phyloP scores from a whole-genome alignment of 2,888 invertebrate genomes.

The Drosophila peninsularis region DNA sequence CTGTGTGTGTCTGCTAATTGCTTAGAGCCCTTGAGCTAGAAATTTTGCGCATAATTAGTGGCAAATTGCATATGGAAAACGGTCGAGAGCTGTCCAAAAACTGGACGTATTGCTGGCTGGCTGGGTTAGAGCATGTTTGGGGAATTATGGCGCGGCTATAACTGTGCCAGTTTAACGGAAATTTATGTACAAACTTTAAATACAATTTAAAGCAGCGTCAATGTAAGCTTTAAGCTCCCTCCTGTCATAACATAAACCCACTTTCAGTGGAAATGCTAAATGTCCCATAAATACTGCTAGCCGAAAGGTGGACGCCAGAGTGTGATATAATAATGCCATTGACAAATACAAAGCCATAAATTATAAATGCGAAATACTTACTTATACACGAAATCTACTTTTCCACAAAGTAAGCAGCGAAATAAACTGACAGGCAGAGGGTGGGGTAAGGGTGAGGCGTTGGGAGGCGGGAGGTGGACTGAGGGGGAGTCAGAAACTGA shows the following conservation, averaged over 20 bases:
- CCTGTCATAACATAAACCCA: conserved; percentile 64
- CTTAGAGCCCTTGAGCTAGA: conserved; percentile 78
- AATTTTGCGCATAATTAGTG: conserved; percentile 80
- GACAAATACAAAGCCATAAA: conserved; percentile 79
- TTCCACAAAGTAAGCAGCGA: conserved; percentile 57
- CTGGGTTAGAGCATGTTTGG: conserved; percentile 16
- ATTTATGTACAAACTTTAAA: neutral
- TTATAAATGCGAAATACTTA: conserved; percentile 78
- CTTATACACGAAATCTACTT: conserved; percentile 79
- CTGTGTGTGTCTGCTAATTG: conserved; percentile 61
- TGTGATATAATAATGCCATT: conserved; percentile 78
- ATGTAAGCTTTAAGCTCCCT: conserved; percentile 2
- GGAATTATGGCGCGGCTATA: conserved; percentile 30
- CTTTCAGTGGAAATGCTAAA: conserved; percentile 55
- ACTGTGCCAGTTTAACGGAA: neutral
- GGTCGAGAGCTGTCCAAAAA: conserved; percentile 35
- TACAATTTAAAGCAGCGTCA: neutral
- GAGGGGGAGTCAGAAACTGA: conserved; percentile 45
- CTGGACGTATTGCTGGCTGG: conserved; percentile 8
- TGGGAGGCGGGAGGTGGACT: neutral
- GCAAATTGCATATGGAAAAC: conserved; percentile 77
- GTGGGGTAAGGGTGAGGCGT: neutral
- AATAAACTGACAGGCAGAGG: conserved; percentile 34
- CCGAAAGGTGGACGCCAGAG: conserved; percentile 61
- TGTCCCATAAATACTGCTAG: conserved; percentile 63